These are phyloP conservation scores for Pandemis cinnamomeana DNA, from an alignment of 2,888 invertebrate genomes.

Conservation along the genomic window DNA sequence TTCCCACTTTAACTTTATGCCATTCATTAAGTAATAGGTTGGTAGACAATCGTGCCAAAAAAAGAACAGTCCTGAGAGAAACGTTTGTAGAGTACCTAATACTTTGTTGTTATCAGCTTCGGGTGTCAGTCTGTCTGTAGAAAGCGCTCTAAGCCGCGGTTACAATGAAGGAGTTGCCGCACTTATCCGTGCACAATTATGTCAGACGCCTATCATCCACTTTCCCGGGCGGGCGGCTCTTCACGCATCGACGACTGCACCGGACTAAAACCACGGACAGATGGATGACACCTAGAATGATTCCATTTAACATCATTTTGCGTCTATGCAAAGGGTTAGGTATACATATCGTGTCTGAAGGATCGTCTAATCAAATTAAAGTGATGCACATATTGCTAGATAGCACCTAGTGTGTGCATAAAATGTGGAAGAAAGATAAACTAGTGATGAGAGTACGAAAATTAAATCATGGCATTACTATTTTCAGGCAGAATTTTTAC, in stretches of 20 bases:
- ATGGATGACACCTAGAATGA: slow-evolving; percentile 18
- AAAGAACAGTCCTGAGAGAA: not conserved
- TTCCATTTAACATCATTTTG: slow-evolving; percentile 28
- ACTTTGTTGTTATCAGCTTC: not conserved
- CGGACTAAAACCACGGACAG: slow-evolving; percentile 42
- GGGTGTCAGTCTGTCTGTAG: slow-evolving; percentile 12
- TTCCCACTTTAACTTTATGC: no score
- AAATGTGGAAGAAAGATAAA: no score
- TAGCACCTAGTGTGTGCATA: no score
- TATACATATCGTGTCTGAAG: not conserved
- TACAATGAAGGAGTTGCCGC: slow-evolving; percentile 46
- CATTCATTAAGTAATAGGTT: no score
- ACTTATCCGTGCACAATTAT: slow-evolving; percentile 68
- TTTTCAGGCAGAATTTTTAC: no score
- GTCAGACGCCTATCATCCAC: slow-evolving; percentile 75
- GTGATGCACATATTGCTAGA: no score
- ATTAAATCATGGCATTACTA: no score
- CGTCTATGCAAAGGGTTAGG: not conserved
- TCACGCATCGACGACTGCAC: slow-evolving; percentile 58
- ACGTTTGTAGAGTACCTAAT: not conserved
- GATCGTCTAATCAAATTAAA: no score
- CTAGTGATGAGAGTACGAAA: no score
- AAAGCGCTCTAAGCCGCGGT: slow-evolving; percentile 43
- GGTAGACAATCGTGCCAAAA: not conserved
- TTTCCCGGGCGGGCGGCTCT: slow-evolving; percentile 65